Evolutionary conservation across 2,888 invertebrate genomes (phyloP).

Genomic region (Brachyptera putata): DNA sequence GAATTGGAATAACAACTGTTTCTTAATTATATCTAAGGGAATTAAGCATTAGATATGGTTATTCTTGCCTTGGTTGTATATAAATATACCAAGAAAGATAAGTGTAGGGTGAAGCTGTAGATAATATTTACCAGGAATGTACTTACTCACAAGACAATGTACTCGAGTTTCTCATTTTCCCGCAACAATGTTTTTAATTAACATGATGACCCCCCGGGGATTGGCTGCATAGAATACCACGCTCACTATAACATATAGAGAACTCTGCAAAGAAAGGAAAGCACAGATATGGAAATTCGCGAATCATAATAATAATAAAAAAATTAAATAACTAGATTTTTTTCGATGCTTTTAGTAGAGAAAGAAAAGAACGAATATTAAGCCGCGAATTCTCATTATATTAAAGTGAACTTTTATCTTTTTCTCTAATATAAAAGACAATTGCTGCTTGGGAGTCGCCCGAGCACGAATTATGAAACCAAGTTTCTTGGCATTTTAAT

Average conservation of each 20-base stretch:
- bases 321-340: conserved; percentile 31
- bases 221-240: too few relatives aligned
- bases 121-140: neutral
- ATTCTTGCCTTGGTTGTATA: too few relatives aligned
- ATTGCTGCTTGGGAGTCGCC: conserved; percentile 20
- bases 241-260: too few relatives aligned
- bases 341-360: conserved; percentile 21
- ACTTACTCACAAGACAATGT: neutral
- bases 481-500: conserved; percentile 21
- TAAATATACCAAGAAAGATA: neutral
- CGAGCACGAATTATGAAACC: conserved; percentile 13
- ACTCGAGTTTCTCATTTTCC: conserved; percentile 40
- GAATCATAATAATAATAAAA: conserved; percentile 32
- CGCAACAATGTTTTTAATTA: conserved; percentile 49
- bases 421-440: conserved; percentile 29
- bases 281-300: conserved; percentile 27
- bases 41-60: too few relatives aligned
- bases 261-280: too few relatives aligned
- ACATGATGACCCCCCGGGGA: conserved; percentile 44
- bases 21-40: too few relatives aligned
- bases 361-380: conserved; percentile 31
- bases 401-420: conserved; percentile 31
- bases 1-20: too few relatives aligned
- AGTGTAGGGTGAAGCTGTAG: neutral
- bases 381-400: conserved; percentile 32